Evolutionary conservation across 2,888 invertebrate species (phyloP), one percentile per base, ranked within the genome.

Genomic region (Drosophila rubida): DNA sequence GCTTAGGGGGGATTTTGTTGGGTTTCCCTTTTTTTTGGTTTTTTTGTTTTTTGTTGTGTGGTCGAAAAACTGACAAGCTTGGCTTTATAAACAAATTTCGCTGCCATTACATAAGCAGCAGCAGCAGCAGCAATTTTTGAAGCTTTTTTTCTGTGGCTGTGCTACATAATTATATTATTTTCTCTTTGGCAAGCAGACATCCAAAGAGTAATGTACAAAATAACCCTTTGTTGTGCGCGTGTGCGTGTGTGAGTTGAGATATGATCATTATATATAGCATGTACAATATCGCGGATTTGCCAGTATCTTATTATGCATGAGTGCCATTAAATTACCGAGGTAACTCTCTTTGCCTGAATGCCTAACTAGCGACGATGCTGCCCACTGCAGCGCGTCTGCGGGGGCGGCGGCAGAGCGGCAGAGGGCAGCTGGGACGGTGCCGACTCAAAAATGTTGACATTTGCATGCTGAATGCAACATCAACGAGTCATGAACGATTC

Each of bases 381-480:
- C 70, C 63, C 60, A 58, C 46, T 54, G 61, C 61, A 58, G n/a
- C 3, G 19, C 1, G 19, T 19, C 19, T 19, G 25, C 16, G n/a
- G 1, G 5, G 7, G 7, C n/a, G 25, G 14, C 11, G 1, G n/a
- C n/a, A n/a, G n/a, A n/a, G n/a, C n/a, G 11, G 6, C 11, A 30
- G 22, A 14, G 13, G 2, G 6, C 25, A 1, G 14, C 3, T 50
- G 41, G 58, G 60, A 59, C 59, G 61, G 46, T 74, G 44, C 35
- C 46, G 55, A 75, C 57, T 59, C 59, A 64, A 63, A 63, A 63
- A 63, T 67, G 81, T 84, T 83, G 78, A 85, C 88, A 85, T 88
- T 85, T 88, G 87, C 88, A 89, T 89, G 89, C 88, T 80, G 71
- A 85, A 77, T 89, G 84, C 84, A 74, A 66, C 69, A 69, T 55